Percentiles rank a stretch among this genome's conserved stretches.
Evolutionary conservation across 1,140 invertebrate genomes (phyloP).

Genomic region (Drosophila grimshawi): DNA sequence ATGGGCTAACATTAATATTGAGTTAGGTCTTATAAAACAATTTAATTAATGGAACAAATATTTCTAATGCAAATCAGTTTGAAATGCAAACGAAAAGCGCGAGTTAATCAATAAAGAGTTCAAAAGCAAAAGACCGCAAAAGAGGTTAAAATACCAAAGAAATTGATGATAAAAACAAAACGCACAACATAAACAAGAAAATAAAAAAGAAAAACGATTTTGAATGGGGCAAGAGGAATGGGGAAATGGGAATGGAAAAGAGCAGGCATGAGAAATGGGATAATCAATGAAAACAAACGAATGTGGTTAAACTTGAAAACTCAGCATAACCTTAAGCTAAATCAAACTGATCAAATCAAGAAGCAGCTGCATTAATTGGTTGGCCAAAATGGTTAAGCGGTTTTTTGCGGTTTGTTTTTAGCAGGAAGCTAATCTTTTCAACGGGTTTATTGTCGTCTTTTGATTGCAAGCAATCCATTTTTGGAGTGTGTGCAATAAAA

Average conservation of each 20-base stretch:
- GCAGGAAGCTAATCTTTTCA: slow-evolving; percentile 40
- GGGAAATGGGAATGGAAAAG: slow-evolving; percentile 1
- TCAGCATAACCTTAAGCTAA: too few relatives aligned
- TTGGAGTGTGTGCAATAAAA: slow-evolving; percentile 55
- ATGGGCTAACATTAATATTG: neutral
- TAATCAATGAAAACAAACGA: slow-evolving; percentile 18
- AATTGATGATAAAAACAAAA: slow-evolving; percentile 52
- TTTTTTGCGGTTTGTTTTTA: slow-evolving; percentile 22
- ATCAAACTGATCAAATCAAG: neutral
- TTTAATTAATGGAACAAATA: slow-evolving; percentile 3
- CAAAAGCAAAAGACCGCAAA: slow-evolving; percentile 20
- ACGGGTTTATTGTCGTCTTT: slow-evolving; percentile 50
- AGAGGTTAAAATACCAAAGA: slow-evolving; percentile 10
- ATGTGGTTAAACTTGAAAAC: slow-evolving; percentile 49
- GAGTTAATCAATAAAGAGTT: slow-evolving; percentile 15
- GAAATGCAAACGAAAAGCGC: neutral
- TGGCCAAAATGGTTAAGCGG: slow-evolving; percentile 15
- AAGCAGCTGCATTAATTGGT: slow-evolving; percentile 22
- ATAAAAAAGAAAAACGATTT: slow-evolving; percentile 20
- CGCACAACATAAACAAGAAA: neutral
- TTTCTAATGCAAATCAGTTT: slow-evolving; percentile 26
- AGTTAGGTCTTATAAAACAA: slow-evolving; percentile 12
- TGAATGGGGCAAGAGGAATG: neutral
- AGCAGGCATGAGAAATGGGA: neutral
- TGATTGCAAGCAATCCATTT: slow-evolving; percentile 54